These are phyloP conservation scores for Datnioides undecimradiatus DNA, from an alignment of 2,113 vertebrate genomes.

Conservation along the genomic window DNA sequence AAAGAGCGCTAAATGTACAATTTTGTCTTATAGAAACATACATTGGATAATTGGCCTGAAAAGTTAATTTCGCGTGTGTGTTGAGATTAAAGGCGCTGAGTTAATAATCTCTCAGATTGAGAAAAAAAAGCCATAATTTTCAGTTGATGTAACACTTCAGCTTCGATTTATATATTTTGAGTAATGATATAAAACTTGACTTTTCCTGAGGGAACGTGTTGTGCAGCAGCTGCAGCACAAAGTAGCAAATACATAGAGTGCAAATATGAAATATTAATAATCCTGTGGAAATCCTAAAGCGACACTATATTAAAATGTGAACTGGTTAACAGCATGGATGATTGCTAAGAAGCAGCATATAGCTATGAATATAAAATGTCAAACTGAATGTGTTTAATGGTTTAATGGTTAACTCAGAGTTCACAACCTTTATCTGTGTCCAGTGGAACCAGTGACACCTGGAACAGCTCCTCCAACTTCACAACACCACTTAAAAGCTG, in stretches of 20 bases:
- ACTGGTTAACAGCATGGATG: background rate
- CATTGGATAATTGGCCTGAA: slow-evolving; percentile 15
- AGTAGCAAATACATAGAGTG: background rate
- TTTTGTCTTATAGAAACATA: slow-evolving; percentile 17
- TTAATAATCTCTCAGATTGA: background rate
- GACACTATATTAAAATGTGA: no score
- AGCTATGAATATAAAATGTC: background rate
- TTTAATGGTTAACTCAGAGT: no score
- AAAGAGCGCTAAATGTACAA: slow-evolving; percentile 14
- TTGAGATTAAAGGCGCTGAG: no score
- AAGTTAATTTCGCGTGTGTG: background rate
- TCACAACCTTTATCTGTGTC: no score
- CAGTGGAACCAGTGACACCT: no score
- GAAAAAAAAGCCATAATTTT: no score
- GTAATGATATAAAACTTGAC: background rate
- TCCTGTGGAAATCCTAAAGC: no score
- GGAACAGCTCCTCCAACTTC: no score
- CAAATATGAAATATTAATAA: background rate
- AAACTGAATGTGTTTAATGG: background rate
- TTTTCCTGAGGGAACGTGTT: background rate
- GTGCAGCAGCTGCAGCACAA: background rate
- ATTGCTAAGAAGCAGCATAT: background rate
- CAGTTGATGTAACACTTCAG: no score
- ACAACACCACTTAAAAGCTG: no score
- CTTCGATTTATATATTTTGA: background rate